These are phyloP conservation scores for Pelvicachromis taeniatus DNA, from an alignment of 2,113 vertebrate genomes.

Conservation along the genomic window DNA sequence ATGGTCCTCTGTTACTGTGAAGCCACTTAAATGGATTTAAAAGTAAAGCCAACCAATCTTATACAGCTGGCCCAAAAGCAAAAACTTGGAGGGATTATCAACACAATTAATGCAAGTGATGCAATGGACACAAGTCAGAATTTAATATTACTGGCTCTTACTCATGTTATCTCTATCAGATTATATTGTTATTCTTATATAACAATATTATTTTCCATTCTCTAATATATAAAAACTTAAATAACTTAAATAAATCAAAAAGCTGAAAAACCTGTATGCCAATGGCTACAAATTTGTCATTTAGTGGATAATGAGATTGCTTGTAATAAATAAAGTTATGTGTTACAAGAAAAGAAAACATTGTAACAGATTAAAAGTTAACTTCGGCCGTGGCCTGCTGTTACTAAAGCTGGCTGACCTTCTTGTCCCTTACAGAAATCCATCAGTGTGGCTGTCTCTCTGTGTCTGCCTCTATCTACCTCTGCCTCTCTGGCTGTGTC, in stretches of 20 bases:
- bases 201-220: background rate
- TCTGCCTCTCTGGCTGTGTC: background rate
- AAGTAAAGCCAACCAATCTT: slow-evolving; percentile 13
- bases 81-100: slow-evolving; percentile 18
- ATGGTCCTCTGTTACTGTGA: slow-evolving; percentile 30
- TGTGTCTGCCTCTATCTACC: background rate
- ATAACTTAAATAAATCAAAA: background rate
- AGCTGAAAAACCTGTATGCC: background rate
- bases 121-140: background rate
- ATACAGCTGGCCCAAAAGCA: background rate
- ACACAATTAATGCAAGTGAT: slow-evolving; percentile 17
- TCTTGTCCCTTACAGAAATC: background rate
- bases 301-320: background rate
- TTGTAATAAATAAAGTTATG: background rate
- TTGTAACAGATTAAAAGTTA: background rate
- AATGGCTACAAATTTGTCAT: background rate
- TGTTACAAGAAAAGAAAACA: background rate
- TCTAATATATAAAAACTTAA: background rate
- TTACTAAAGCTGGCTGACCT: background rate
- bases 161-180: background rate
- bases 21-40: slow-evolving; percentile 45
- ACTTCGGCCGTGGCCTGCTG: background rate
- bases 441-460: slow-evolving; percentile 2
- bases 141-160: background rate
- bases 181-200: background rate